Conservation (phyloP, 2,888 invertebrate genomes). For the Erynnis tages region DNA sequence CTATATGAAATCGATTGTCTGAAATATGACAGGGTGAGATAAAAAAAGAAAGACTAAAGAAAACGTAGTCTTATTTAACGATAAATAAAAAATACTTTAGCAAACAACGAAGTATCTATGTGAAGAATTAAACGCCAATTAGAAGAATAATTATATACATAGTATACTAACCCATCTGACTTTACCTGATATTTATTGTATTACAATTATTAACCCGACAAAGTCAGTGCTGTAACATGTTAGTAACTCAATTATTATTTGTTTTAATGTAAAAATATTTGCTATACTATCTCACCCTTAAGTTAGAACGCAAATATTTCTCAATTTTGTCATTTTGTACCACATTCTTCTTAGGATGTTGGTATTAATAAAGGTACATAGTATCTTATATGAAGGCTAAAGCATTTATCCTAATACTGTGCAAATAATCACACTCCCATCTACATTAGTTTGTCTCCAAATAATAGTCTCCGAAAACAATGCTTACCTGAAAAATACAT, state of each 20-base stretch:
- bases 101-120: too few species aligned
- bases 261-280: not conserved
- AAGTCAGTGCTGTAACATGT: conserved; percentile 20
- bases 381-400: conserved; percentile 2
- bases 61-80: too few species aligned
- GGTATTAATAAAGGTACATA: not conserved
- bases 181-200: conserved; percentile 38
- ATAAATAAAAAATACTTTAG: not conserved
- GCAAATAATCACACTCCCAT: conserved; percentile 33
- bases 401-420: not conserved
- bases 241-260: conserved; percentile 5
- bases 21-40: too few species aligned
- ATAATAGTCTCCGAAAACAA: conserved; percentile 35
- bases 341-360: too few species aligned
- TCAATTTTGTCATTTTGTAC: not conserved
- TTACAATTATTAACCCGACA: conserved; percentile 27
- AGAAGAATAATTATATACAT: too few species aligned
- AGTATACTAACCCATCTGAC: conserved; percentile 42
- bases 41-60: too few species aligned
- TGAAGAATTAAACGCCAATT: too few species aligned
- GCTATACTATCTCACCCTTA: not conserved
- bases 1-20: too few species aligned
- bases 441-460: conserved; percentile 18
- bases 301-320: not conserved
- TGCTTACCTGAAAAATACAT: conserved; percentile 56